Base-by-base conservation (phyloP, 64 coral and sea anemone genomes). In the Porites lutea region DNA sequence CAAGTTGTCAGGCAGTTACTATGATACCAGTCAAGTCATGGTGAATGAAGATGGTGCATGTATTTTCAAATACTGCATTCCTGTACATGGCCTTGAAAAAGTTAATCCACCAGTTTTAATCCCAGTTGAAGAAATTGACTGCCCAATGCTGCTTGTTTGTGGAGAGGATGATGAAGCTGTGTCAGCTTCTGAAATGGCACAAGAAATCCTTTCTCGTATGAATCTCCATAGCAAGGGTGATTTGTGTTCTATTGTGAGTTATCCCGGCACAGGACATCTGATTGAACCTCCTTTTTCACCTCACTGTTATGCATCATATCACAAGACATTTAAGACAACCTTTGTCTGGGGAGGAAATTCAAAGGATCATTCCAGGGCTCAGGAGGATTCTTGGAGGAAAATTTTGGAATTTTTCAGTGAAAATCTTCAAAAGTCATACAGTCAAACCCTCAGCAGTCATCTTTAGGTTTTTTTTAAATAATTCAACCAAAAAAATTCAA, bases 281-380 rank as follows among this genome's bases (percentile, higher is more conserved):
- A 93, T 93, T 45, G 84, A 93, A n/a, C 91, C 91, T 8, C 91
- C 91, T n/a, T 88, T 79, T 52, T 48, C 83, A 22, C 84, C 91
- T 71, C 83, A 72, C 63, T 93, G 85, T 71, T 70, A 59, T 46
- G 57, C 49, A n/a, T 87, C 85, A 3, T 93, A 88, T 59, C 91
- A 93, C 84, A 93, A 88, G 15, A 9, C 18, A 5, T 88, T 74
- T 52, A 77, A 64, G 13, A 55, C 43, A 86, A 57, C 9, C 2
- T 48, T 93, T 55, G 72, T 50, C 18, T 93, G 72, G 83, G 91
- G 91, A 71, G 91, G 91, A 49, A 86, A 93, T 22, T 51, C 65
- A 6, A 79, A 88, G 60, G n/a, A 64, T 11, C 74, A 87, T 61
- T 65, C 53, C 37, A 5, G 48, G n/a, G 91, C 91, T 16, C 85